Percentiles rank a stretch among this genome's conserved stretches.
Conservation (phyloP, 2,888 invertebrate species). For the Anodontia alba region DNA sequence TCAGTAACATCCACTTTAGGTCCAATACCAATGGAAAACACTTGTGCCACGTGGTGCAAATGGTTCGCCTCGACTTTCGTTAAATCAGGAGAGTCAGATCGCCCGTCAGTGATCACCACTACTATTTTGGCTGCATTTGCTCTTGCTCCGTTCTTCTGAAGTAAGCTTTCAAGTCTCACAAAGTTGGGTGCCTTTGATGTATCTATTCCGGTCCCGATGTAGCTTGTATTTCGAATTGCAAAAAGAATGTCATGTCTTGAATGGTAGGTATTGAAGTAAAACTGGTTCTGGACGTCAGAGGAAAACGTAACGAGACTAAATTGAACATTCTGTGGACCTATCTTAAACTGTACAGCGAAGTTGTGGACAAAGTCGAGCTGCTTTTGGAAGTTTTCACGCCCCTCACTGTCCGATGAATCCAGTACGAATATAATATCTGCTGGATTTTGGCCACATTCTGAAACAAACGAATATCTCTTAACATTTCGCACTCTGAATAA, state of each 20-base stretch:
- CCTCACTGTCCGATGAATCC: constrained; percentile 67
- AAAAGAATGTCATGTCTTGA: constrained; percentile 43
- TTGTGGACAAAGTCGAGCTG: constrained; percentile 61
- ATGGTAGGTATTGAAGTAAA: constrained; percentile 61
- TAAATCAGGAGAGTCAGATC: constrained; percentile 51
- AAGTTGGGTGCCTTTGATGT: constrained; percentile 60
- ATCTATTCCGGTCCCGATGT: constrained; percentile 65
- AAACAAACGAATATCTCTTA: constrained; percentile 30
- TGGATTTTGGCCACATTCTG: constrained; percentile 66
- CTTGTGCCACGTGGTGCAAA: constrained; percentile 46
- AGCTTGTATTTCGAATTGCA: constrained; percentile 63
- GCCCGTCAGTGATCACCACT: constrained; percentile 71
- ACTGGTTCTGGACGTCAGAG: constrained; percentile 50
- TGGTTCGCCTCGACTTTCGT: constrained; percentile 52
- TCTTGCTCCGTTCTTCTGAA: constrained; percentile 48
- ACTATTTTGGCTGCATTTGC: constrained; percentile 63
- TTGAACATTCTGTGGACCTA: constrained; percentile 58
- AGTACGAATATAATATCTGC: constrained; percentile 65
- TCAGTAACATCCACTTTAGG: constrained; percentile 51
- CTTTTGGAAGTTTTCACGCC: constrained; percentile 60
- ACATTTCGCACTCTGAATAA: too few species aligned
- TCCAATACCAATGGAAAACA: constrained; percentile 64
- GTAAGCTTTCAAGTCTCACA: constrained; percentile 53
- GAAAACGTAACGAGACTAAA: constrained; percentile 64
- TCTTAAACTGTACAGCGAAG: constrained; percentile 60